These are phyloP conservation scores for Hypomecis punctinalis DNA, from an alignment of 2,888 invertebrate species.

Conservation along the genomic window DNA sequence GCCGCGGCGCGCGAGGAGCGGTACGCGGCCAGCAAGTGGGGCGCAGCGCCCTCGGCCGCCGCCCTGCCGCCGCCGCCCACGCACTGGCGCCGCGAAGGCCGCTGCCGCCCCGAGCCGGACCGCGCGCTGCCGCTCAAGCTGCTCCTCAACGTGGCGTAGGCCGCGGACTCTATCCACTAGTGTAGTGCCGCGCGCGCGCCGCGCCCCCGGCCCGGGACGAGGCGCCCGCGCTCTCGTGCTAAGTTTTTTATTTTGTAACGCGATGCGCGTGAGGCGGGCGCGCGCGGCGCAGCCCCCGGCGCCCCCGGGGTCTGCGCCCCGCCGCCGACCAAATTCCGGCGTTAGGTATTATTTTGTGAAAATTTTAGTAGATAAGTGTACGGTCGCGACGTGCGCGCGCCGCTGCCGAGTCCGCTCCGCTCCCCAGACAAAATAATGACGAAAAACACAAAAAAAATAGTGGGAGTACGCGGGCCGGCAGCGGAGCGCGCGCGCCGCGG, in stretches of 20 bases:
- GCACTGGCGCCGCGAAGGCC: slow-evolving; percentile 87
- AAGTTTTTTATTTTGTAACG: slow-evolving; percentile 78
- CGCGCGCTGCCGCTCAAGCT: slow-evolving; percentile 87
- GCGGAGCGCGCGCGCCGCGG: slow-evolving; percentile 49
- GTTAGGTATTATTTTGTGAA: slow-evolving; percentile 85
- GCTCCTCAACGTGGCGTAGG: slow-evolving; percentile 86
- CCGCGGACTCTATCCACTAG: slow-evolving; percentile 68
- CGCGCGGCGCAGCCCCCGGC: slow-evolving; percentile 68
- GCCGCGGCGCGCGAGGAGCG: slow-evolving; percentile 66
- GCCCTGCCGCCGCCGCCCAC: slow-evolving; percentile 92
- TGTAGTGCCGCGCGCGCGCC: slow-evolving; percentile 69
- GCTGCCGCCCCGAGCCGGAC: slow-evolving; percentile 79
- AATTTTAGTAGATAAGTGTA: slow-evolving; percentile 82
- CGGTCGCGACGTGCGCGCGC: slow-evolving; percentile 52
- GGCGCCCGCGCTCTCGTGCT: slow-evolving; percentile 70
- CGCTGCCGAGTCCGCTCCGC: slow-evolving; percentile 46
- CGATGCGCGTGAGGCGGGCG: slow-evolving; percentile 65
- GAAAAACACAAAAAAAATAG: slow-evolving; percentile 76
- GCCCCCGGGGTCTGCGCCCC: slow-evolving; percentile 62
- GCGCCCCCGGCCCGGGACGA: slow-evolving; percentile 51
- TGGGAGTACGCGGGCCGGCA: slow-evolving; percentile 51
- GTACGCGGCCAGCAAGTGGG: slow-evolving; percentile 92
- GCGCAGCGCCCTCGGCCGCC: slow-evolving; percentile 91
- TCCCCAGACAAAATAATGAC: slow-evolving; percentile 62
- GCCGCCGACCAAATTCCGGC: slow-evolving; percentile 78